Conservation (phyloP, 1,140 invertebrate species). For the Stegodyphus dumicola region DNA sequence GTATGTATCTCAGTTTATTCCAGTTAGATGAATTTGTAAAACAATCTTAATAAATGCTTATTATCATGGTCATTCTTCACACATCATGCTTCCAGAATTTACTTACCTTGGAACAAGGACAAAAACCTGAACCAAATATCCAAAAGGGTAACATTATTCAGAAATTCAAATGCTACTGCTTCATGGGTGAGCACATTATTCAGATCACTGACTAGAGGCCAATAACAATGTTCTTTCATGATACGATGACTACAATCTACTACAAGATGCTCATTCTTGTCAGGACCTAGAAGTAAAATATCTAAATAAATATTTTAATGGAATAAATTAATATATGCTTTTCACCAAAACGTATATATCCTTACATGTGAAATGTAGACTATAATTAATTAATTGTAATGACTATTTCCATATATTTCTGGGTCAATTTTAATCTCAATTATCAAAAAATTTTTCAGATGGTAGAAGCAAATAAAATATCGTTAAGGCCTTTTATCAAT, state of each 20-base stretch:
- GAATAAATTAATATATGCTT: background rate
- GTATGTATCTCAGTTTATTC: too few relatives aligned
- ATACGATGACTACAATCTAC: slow-evolving; percentile 90
- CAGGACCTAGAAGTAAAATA: slow-evolving; percentile 22
- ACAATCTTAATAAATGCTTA: too few relatives aligned
- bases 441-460: too few relatives aligned
- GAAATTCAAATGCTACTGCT: slow-evolving; percentile 88
- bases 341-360: too few relatives aligned
- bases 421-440: too few relatives aligned
- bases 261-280: slow-evolving; percentile 72
- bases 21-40: too few relatives aligned
- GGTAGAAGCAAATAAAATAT: too few relatives aligned
- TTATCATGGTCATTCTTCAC: too few relatives aligned
- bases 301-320: background rate
- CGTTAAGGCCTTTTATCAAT: too few relatives aligned
- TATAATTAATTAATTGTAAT: too few relatives aligned
- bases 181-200: slow-evolving; percentile 96
- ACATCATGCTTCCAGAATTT: background rate
- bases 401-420: too few relatives aligned
- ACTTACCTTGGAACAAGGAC: slow-evolving; percentile 89
- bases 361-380: too few relatives aligned
- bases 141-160: slow-evolving; percentile 85
- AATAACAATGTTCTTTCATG: slow-evolving; percentile 98
- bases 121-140: slow-evolving; percentile 96
- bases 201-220: slow-evolving; percentile 96